Percentiles rank a stretch among this genome's conserved stretches.
phyloP scores from a whole-genome alignment of 2,888 invertebrate genomes.

The Nipponacmea schrenckii region DNA sequence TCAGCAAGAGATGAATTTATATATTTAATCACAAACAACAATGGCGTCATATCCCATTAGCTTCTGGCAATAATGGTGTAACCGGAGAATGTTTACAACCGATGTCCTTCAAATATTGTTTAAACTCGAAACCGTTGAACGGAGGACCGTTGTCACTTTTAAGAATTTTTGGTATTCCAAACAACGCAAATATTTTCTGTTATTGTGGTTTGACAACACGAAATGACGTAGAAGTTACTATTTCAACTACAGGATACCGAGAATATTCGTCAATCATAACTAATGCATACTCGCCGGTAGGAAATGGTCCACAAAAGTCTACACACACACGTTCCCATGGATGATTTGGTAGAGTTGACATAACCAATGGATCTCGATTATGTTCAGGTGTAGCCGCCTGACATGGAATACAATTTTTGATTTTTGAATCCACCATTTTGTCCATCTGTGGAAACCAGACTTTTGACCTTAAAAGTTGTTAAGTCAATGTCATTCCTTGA shows the following conservation, averaged over 20 bases:
- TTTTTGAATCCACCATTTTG: conserved; percentile 21
- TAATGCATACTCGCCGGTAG: too few species aligned
- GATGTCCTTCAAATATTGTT: not conserved
- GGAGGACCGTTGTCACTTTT: too few species aligned
- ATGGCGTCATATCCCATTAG: too few species aligned
- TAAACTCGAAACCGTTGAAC: too few species aligned
- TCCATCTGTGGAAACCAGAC: conserved; percentile 45
- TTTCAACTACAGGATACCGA: too few species aligned
- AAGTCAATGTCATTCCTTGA: conserved; percentile 41
- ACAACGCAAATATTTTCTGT: conserved; percentile 24
- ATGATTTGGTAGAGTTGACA: conserved; percentile 7
- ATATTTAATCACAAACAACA: too few species aligned
- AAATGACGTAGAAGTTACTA: too few species aligned
- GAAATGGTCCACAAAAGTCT: conserved; percentile 23
- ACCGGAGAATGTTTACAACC: conserved; percentile 38
- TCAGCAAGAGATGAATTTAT: too few species aligned
- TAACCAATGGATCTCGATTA: conserved; percentile 14
- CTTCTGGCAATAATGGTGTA: too few species aligned
- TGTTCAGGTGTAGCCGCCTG: conserved; percentile 23
- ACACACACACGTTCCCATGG: conserved; percentile 18
- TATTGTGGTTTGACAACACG: not conserved
- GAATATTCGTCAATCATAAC: too few species aligned
- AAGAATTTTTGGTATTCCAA: conserved; percentile 23
- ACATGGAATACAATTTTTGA: conserved; percentile 33
- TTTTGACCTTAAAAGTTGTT: conserved; percentile 37